phyloP scores from a whole-genome alignment of 2,797 vertebrate species.

The Telmatherina bonti region DNA sequence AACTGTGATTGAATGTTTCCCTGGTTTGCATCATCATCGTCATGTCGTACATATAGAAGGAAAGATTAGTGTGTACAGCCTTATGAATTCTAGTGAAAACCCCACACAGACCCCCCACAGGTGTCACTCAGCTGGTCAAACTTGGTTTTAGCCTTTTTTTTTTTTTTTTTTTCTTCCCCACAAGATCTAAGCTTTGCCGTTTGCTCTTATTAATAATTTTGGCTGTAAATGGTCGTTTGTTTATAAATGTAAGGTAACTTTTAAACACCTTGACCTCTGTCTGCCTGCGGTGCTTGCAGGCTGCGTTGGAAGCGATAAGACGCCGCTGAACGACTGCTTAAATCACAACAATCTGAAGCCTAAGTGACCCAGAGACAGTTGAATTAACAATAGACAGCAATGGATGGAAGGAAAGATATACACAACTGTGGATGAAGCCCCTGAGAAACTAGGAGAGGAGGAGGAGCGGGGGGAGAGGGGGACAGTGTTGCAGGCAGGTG shows the following conservation, averaged over 20 bases:
- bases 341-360: slow-evolving; percentile 78
- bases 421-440: slow-evolving; percentile 28
- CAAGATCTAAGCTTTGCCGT: slow-evolving; percentile 32
- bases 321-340: slow-evolving; percentile 59
- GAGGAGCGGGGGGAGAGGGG: neutral
- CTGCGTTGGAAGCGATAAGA: slow-evolving; percentile 75
- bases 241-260: slow-evolving; percentile 70
- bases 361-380: slow-evolving; percentile 67
- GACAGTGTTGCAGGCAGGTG: slow-evolving; percentile 9
- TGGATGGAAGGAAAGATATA: slow-evolving; percentile 29
- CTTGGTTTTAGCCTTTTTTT: neutral
- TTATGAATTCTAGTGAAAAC: slow-evolving; percentile 62
- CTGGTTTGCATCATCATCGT: slow-evolving; percentile 82
- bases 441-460: slow-evolving; percentile 19
- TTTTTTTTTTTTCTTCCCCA: neutral
- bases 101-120: slow-evolving; percentile 54
- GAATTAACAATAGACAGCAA: slow-evolving; percentile 52
- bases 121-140: slow-evolving; percentile 63
- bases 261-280: slow-evolving; percentile 73
- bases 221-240: slow-evolving; percentile 72
- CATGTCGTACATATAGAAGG: slow-evolving; percentile 70
- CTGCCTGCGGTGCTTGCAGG: slow-evolving; percentile 57
- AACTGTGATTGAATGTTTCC: slow-evolving; percentile 80
- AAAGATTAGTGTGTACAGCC: slow-evolving; percentile 68
- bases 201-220: slow-evolving; percentile 71